A percentile compares a stretch with the other conserved stretches of the same genome.
phyloP scores from a whole-genome alignment of 2,888 invertebrate genomes.

The Caenorhabditis sp. region DNA sequence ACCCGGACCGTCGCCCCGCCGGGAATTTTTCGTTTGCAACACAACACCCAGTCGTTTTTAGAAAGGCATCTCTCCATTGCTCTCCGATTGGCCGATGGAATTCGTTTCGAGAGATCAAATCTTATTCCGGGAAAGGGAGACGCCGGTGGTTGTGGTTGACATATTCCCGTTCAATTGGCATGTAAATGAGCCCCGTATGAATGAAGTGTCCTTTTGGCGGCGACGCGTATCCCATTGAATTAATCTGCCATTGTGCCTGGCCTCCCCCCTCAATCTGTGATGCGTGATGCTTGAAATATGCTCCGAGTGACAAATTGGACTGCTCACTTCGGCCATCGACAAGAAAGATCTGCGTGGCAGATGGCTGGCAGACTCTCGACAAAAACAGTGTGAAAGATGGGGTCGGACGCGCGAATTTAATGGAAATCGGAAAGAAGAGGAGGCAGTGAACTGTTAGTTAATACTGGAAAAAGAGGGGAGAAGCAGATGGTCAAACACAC shows the following conservation, averaged over 20 bases:
- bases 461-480: neutral
- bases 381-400: slow-evolving; percentile 36
- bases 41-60: neutral
- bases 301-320: slow-evolving; percentile 24
- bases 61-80: neutral
- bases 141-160: neutral
- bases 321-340: neutral
- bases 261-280: slow-evolving; percentile 6
- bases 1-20: slow-evolving; percentile 14
- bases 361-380: slow-evolving; percentile 5
- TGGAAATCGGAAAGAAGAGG: neutral
- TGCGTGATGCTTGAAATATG: slow-evolving; percentile 52
- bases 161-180: slow-evolving; percentile 32
- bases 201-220: slow-evolving; percentile 51
- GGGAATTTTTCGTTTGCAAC: slow-evolving; percentile 9
- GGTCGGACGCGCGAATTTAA: no score
- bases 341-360: slow-evolving; percentile 3
- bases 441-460: slow-evolving; percentile 2
- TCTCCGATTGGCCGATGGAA: neutral
- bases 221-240: slow-evolving; percentile 33
- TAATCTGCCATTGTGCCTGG: slow-evolving; percentile 15
- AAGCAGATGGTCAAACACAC: slow-evolving; percentile 1
- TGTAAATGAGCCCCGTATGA: slow-evolving; percentile 34
- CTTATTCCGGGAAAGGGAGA: neutral
- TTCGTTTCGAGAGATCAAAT: neutral